Conservation (phyloP, 1,140 invertebrate species). For the Aleiodes sp. region DNA sequence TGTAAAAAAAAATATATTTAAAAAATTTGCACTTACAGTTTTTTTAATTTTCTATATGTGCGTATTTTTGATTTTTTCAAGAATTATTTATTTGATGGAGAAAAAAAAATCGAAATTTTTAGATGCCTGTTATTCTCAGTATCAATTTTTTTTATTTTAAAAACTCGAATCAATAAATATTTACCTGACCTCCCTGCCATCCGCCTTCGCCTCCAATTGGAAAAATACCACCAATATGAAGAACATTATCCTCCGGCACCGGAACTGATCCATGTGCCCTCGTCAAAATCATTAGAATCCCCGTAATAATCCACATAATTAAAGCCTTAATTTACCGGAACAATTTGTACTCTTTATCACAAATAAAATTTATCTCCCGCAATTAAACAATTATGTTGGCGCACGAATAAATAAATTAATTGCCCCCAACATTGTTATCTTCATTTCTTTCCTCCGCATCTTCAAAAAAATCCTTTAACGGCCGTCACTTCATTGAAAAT, state of each 20-base stretch:
- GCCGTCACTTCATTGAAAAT: no score
- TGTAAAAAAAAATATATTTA: no score
- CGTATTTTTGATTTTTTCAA: no score
- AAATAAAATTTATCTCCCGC: not conserved
- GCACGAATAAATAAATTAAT: not conserved
- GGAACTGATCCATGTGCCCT: constrained; percentile 47
- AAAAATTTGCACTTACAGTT: no score
- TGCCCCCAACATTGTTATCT: not conserved
- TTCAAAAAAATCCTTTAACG: no score
- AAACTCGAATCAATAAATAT: constrained; percentile 17
- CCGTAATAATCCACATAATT: not conserved
- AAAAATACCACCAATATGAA: constrained; percentile 98
- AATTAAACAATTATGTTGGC: not conserved
- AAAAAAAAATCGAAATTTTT: no score
- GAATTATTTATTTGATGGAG: no score
- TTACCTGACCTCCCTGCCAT: constrained; percentile 90
- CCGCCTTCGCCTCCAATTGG: constrained; percentile 94
- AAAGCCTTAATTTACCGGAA: not conserved
- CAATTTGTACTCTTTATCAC: no score
- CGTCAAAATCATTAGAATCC: constrained; percentile 42
- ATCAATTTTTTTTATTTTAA: not conserved
- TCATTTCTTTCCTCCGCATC: no score
- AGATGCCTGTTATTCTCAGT: no score
- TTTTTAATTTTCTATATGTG: no score
- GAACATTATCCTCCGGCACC: constrained; percentile 69